Evolutionary conservation across 2,113 vertebrate genomes (phyloP).

Genomic region (cattle (Bos taurus)): ARS-UCD2.0 NC_037351.1:9774501-9775000

Average conservation of each 20-base stretch:
- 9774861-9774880: neutral
- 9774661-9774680: neutral
- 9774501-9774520: neutral
- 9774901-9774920: neutral
- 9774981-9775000: neutral
- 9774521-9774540: neutral
- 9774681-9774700: neutral
- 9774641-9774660: neutral
- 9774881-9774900: neutral
- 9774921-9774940: neutral
- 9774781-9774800: neutral
- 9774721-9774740: neutral
- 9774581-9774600: neutral
- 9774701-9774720: neutral
- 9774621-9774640: neutral
- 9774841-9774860: neutral
- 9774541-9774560: neutral
- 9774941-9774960: neutral
- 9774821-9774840: neutral
- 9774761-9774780: too few species aligned
- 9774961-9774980: neutral
- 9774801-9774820: neutral
- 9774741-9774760: neutral
- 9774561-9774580: neutral
- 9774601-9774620: neutral